A percentile compares a stretch with the other conserved stretches of the same genome.
Conservation (phyloP, 2,113 vertebrate species). For the Dicaeum eximium region DNA sequence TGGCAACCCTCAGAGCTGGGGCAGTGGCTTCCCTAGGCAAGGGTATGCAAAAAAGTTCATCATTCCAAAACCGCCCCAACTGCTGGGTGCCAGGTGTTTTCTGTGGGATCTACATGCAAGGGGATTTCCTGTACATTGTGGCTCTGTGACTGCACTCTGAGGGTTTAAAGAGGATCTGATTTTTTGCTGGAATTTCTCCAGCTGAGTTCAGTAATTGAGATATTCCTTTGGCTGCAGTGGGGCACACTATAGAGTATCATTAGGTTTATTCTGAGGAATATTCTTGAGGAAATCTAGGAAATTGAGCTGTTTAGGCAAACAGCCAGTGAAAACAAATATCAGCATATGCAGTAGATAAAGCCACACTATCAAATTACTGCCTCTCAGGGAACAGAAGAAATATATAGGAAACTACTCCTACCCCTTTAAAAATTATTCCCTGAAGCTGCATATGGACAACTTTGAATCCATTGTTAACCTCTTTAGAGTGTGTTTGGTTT, state of each 20-base stretch:
- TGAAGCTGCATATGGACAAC: background rate
- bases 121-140: background rate
- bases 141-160: background rate
- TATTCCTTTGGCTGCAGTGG: background rate
- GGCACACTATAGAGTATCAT: background rate
- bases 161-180: background rate
- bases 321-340: background rate
- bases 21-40: background rate
- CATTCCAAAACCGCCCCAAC: fast-evolving
- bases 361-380: background rate
- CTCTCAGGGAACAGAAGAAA: conserved; percentile 3
- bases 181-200: background rate
- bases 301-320: conserved; percentile 1
- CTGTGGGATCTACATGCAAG: background rate
- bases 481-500: conserved; percentile 6
- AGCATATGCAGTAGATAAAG: background rate
- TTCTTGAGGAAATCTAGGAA: background rate
- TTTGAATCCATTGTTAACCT: conserved; percentile 21
- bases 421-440: background rate
- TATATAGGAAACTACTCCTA: background rate
- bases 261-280: background rate
- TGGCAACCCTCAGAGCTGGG: fast-evolving
- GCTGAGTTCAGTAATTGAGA: background rate
- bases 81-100: background rate
- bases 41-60: fast-evolving